Base-by-base conservation (phyloP, 53 echinoderm and acorn worm genomes). In the Actinopyga echinites region DNA sequence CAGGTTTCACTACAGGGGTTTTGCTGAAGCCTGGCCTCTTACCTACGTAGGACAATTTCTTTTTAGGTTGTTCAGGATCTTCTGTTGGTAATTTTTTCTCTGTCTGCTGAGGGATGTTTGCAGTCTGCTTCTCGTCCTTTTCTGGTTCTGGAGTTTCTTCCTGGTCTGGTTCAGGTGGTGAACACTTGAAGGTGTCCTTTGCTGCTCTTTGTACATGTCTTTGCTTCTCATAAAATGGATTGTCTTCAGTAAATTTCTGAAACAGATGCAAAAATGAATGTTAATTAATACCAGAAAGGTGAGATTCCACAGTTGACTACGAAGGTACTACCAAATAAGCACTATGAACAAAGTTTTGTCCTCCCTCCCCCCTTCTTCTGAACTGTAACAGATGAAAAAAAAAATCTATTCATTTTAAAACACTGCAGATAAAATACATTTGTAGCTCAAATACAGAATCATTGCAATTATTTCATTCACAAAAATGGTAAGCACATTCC, bases 231-330 rank as follows among this genome's bases (percentile, higher is more conserved):
- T 96, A 96, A 64, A 67, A 82, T 31, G 90, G 85, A 75, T 96
- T 92, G 15, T 93, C 96, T 42, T 96, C 96, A n/a, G 88, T 57
- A 25, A 92, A 90, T 92, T 94, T 93, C 96, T 96, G 78, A 19
- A 67, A 86, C 26, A 54, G 28, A 52, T 15, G 24, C 58, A 37
- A 62, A 35, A 30, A 65, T 19, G 6, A 49, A 44, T 32, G n/a
- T n/a, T n/a, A 69, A 36, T 20, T 37, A 38, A 37, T 32, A 4
- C 37, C 38, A 11, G 7, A 7, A 34, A 13, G 38, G 32, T 10
- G 8, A 20, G 34, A 29, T 10, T 2, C 20, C 9, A 10, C 0
- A 49, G 17, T 17, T 6, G 7, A 15, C 49, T 49, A 15, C 8
- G 11, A 44, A 44, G 11, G 4, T 1, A 44, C 8, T 11, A 49